These are phyloP conservation scores for Melanotaenia trifasciata DNA, from an alignment of 2,797 vertebrate genomes.

Conservation along the genomic window DNA sequence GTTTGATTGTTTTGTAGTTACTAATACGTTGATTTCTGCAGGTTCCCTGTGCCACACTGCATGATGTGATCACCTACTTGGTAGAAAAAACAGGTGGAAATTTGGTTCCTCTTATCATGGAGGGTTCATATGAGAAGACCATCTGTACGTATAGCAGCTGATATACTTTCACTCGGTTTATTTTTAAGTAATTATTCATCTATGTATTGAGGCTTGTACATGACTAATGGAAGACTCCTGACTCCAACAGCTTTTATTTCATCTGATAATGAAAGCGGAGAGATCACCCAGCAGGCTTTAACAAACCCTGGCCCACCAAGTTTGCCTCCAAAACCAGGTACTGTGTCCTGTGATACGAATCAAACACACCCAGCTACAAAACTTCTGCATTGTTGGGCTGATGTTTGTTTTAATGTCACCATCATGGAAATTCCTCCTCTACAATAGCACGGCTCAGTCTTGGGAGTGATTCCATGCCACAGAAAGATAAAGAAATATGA, in stretches of 20 bases:
- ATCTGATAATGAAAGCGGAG: constrained; percentile 83
- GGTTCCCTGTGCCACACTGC: constrained; percentile 81
- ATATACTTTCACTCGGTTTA: neutral
- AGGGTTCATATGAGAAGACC: constrained; percentile 79
- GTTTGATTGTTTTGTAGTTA: neutral
- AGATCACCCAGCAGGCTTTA: constrained; percentile 56
- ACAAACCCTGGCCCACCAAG: neutral
- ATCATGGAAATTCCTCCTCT: neutral
- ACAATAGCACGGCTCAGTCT: rapidly evolving
- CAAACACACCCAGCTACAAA: neutral
- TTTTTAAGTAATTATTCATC: neutral
- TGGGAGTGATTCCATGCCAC: neutral
- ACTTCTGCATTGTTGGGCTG: neutral
- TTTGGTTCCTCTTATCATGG: constrained; percentile 78
- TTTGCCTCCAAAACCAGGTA: constrained; percentile 72
- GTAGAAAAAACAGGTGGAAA: constrained; percentile 71
- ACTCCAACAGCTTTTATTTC: constrained; percentile 75
- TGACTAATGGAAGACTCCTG: neutral
- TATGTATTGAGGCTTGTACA: neutral
- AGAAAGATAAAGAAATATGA: neutral
- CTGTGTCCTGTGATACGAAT: neutral
- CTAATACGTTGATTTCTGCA: constrained; percentile 44
- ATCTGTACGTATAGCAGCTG: constrained; percentile 79
- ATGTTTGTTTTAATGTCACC: constrained; percentile 10
- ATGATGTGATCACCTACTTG: constrained; percentile 80